Percentiles rank a stretch among this genome's conserved stretches.
Conservation (phyloP, 2,797 vertebrate species). For the Mus minutoides region DNA sequence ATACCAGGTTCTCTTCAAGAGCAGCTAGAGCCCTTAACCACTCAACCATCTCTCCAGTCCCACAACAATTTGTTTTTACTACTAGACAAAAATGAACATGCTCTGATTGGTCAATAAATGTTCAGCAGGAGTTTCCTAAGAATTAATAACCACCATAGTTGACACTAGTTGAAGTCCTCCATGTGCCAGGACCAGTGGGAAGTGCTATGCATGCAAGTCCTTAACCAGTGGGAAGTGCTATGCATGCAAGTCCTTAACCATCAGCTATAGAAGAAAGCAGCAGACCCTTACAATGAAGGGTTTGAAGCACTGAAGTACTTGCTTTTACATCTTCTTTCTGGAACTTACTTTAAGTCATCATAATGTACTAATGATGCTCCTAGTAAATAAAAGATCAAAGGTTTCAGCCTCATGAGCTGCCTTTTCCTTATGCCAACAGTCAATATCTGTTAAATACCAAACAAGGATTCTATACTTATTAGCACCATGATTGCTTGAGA, state of each 20-base stretch:
- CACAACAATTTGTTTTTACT: background rate
- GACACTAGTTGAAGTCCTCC: background rate
- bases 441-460: conserved; percentile 11
- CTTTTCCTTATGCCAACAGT: conserved; percentile 7
- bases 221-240: background rate
- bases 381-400: background rate
- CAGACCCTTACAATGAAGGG: background rate
- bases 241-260: background rate
- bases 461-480: conserved; percentile 18
- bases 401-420: background rate
- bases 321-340: background rate
- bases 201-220: background rate
- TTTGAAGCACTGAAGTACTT: background rate
- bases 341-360: conserved; percentile 23
- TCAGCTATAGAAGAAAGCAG: background rate
- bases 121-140: background rate
- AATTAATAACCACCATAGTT: conserved; percentile 7
- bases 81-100: background rate
- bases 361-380: background rate
- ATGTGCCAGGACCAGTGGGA: background rate
- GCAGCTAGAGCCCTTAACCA: background rate
- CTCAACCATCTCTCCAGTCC: background rate
- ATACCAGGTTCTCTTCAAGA: background rate
- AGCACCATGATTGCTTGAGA: background rate
- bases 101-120: conserved; percentile 12